phyloP scores from a whole-genome alignment of 2,888 invertebrate species.

The Drosophila niveifrons region DNA sequence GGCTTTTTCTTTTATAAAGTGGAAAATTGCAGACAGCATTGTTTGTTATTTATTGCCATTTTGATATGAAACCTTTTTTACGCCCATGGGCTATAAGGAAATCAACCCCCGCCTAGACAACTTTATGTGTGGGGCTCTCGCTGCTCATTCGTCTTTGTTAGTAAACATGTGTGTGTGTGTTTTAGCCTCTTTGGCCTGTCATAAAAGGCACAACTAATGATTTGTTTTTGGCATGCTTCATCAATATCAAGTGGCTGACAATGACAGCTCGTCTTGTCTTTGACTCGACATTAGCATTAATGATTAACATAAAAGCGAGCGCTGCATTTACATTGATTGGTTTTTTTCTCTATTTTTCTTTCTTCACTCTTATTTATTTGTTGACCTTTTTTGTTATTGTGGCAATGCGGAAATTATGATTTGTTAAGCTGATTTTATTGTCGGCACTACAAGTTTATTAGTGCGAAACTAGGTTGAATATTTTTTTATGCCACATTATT shows the following conservation, averaged over 20 bases:
- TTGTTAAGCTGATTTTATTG: neutral
- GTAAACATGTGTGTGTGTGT: neutral
- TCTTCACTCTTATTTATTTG: slow-evolving; percentile 9
- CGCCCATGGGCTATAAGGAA: slow-evolving; percentile 45
- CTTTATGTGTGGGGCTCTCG: slow-evolving; percentile 35
- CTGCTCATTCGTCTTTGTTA: neutral
- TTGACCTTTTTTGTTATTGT: slow-evolving; percentile 4
- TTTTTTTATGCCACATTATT: no score
- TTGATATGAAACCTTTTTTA: slow-evolving; percentile 76
- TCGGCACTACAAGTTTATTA: neutral
- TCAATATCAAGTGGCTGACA: slow-evolving; percentile 67
- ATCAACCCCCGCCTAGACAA: slow-evolving; percentile 31
- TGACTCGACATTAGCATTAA: slow-evolving; percentile 48
- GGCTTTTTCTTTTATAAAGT: slow-evolving; percentile 76
- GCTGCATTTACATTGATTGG: slow-evolving; percentile 45
- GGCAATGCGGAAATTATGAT: neutral
- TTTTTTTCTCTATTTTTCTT: neutral
- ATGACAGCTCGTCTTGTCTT: slow-evolving; percentile 49
- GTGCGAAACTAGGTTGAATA: neutral
- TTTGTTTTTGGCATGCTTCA: slow-evolving; percentile 54
- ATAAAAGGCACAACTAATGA: slow-evolving; percentile 68
- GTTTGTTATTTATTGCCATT: slow-evolving; percentile 81
- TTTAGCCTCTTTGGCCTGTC: slow-evolving; percentile 48
- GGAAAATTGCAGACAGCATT: slow-evolving; percentile 81
- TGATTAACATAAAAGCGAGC: slow-evolving; percentile 44